phyloP scores from a whole-genome alignment of 2,113 vertebrate genomes.

The Jaculus jaculus region DNA sequence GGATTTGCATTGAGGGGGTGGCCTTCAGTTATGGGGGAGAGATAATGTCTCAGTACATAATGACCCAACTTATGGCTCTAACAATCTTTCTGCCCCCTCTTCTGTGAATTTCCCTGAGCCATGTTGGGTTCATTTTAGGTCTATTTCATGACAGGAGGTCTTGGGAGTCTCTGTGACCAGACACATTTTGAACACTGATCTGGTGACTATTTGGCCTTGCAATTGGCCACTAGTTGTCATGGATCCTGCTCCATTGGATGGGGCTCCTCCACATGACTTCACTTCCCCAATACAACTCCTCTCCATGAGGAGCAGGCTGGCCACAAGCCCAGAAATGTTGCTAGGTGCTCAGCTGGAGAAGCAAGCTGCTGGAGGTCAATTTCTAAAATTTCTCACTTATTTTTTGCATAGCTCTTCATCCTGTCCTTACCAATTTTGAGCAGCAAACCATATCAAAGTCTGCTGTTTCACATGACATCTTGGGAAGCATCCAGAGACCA shows the following conservation, averaged over 20 bases:
- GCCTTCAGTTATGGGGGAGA: too few relatives aligned
- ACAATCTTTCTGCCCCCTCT: too few relatives aligned
- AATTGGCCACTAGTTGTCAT: not conserved
- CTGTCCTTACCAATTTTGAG: not conserved
- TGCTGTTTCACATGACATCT: not conserved
- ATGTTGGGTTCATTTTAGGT: too few relatives aligned
- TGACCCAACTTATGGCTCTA: too few relatives aligned
- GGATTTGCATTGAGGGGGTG: too few relatives aligned
- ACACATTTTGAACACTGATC: not conserved
- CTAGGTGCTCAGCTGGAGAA: not conserved
- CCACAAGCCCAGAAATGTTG: not conserved
- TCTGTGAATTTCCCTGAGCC: too few relatives aligned
- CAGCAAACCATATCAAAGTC: not conserved
- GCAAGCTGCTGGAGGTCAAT: not conserved
- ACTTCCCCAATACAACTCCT: not conserved
- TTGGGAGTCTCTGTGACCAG: too few relatives aligned
- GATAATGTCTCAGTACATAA: too few relatives aligned
- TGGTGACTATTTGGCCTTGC: not conserved
- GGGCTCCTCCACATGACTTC: not conserved
- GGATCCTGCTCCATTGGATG: not conserved
- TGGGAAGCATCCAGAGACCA: not conserved
- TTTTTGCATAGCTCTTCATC: not conserved
- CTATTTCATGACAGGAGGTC: too few relatives aligned
- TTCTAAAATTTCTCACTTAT: constrained; percentile 2
- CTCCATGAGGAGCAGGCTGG: not conserved